Evolutionary conservation across 2,113 vertebrate species (phyloP).

Genomic region (Lophura nycthemera): DNA sequence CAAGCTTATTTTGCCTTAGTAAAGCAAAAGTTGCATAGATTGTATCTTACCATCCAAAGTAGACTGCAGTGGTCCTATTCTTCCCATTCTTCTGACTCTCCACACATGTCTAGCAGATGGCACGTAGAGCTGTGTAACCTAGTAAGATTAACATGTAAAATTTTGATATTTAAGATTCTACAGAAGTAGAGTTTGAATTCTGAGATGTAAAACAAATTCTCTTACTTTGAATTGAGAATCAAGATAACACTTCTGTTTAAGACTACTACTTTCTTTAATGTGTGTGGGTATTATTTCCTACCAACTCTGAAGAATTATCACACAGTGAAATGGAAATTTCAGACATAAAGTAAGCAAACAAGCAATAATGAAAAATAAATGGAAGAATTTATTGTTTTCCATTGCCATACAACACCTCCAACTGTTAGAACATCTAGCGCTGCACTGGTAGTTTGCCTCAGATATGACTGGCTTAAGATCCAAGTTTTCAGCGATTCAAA

Average conservation of each 20-base stretch:
- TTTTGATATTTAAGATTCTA: background rate
- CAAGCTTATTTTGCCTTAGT: background rate
- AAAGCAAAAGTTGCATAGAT: background rate
- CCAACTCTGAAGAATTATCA: background rate
- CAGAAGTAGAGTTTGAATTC: background rate
- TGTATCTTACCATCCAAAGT: slow-evolving; percentile 89
- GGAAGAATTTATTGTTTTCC: background rate
- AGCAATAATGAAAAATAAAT: background rate
- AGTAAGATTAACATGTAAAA: background rate
- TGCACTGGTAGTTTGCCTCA: background rate
- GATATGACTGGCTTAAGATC: background rate
- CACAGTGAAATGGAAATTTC: background rate
- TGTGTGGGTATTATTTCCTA: background rate
- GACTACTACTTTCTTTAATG: background rate
- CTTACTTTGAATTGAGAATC: background rate
- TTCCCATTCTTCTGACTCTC: slow-evolving; percentile 94
- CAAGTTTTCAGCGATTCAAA: background rate
- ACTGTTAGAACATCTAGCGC: background rate
- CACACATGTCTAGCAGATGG: slow-evolving; percentile 93
- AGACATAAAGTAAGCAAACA: background rate
- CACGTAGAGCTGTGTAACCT: slow-evolving; percentile 98
- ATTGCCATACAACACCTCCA: background rate
- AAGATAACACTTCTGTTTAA: background rate
- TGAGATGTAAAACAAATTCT: background rate
- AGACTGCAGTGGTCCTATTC: slow-evolving; percentile 95